Evolutionary conservation across 1,140 invertebrate species (phyloP).

Genomic region (Diabrotica virgifera): DNA sequence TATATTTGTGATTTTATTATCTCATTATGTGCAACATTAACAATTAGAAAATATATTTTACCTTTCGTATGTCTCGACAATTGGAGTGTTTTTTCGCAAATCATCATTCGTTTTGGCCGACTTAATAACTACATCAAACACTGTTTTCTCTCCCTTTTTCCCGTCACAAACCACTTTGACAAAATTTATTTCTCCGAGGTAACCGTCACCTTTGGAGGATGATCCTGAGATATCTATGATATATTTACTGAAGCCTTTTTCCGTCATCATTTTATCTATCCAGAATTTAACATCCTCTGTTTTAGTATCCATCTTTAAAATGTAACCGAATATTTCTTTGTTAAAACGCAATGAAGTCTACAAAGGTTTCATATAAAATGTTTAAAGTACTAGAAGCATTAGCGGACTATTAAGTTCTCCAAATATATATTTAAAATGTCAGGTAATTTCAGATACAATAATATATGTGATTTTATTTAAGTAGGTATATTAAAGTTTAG

Average conservation of each 20-base stretch:
- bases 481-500: too few relatives aligned
- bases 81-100: slow-evolving; percentile 25
- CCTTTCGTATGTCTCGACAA: slow-evolving; percentile 26
- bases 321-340: too few relatives aligned
- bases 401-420: too few relatives aligned
- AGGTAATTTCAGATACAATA: too few relatives aligned
- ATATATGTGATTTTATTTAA: too few relatives aligned
- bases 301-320: slow-evolving; percentile 7
- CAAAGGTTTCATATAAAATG: too few relatives aligned
- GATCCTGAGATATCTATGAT: slow-evolving; percentile 28
- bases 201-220: slow-evolving; percentile 35
- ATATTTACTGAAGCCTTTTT: slow-evolving; percentile 24
- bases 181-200: slow-evolving; percentile 38
- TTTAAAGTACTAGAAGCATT: too few relatives aligned
- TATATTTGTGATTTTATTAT: too few relatives aligned
- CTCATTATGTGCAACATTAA: too few relatives aligned
- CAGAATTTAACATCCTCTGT: slow-evolving; percentile 8
- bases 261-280: slow-evolving; percentile 25
- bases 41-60: too few relatives aligned
- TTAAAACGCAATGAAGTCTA: too few relatives aligned
- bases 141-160: slow-evolving; percentile 21
- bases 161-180: slow-evolving; percentile 23
- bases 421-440: too few relatives aligned
- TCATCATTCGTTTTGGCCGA: slow-evolving; percentile 31
- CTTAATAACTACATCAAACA: slow-evolving; percentile 34